phyloP scores from a whole-genome alignment of 92 coral and sea anemone genomes.

The Epizoanthus ramosus region DNA sequence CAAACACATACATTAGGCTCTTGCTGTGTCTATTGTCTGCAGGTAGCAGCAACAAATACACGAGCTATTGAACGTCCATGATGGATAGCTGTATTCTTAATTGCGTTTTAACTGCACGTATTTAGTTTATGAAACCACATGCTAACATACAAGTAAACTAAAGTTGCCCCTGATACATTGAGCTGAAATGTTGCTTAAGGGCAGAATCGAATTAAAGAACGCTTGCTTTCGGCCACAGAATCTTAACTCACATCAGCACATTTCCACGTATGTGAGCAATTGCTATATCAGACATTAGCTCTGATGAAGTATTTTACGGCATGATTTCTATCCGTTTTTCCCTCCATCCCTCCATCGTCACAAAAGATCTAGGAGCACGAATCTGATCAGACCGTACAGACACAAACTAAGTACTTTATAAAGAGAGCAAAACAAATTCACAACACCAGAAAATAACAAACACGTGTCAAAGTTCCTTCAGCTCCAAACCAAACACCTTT shows the following conservation, averaged over 20 bases:
- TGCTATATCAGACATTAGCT: conserved; percentile 2
- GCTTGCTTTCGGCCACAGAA: background rate
- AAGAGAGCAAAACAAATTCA: background rate
- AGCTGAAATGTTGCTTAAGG: conserved; percentile 30
- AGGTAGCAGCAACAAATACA: background rate
- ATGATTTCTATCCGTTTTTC: background rate
- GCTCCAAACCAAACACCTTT: conserved; percentile 41
- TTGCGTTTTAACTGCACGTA: conserved; percentile 39
- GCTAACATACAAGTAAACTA: conserved; percentile 11
- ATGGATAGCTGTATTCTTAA: conserved; percentile 3
- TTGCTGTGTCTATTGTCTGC: conserved; percentile 20
- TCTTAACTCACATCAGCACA: conserved; percentile 23
- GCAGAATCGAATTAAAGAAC: conserved; percentile 8
- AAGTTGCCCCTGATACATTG: conserved; percentile 12
- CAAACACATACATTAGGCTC: conserved; percentile 20
- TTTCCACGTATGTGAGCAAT: conserved; percentile 27
- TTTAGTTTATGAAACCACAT: conserved; percentile 36
- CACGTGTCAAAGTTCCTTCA: conserved; percentile 22
- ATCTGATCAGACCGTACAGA: background rate
- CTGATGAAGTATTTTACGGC: background rate
- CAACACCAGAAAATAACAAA: conserved; percentile 4
- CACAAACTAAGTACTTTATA: background rate
- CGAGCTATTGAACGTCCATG: too few species aligned
- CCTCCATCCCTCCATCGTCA: background rate
- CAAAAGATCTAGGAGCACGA: background rate